phyloP scores from a whole-genome alignment of 2,888 invertebrate genomes.

The Lasius platythorax region DNA sequence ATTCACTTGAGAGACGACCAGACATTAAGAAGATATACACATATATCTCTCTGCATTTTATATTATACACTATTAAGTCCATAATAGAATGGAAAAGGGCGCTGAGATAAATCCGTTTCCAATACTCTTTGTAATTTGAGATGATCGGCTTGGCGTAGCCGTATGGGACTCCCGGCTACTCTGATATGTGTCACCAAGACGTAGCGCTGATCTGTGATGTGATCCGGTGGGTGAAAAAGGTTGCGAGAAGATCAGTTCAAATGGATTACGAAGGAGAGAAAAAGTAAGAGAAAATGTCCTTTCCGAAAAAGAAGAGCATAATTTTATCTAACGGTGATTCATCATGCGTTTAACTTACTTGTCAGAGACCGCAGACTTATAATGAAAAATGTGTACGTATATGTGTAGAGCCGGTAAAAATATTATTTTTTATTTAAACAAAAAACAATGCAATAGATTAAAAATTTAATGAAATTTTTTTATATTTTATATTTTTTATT shows the following conservation, averaged over 20 bases:
- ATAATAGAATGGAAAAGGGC: conserved; percentile 71
- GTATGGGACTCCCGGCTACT: conserved; percentile 65
- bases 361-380: conserved; percentile 13
- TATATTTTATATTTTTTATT: background rate
- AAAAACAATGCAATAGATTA: background rate
- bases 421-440: background rate
- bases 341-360: conserved; percentile 27
- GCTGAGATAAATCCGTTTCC: conserved; percentile 83
- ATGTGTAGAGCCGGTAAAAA: background rate
- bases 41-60: conserved; percentile 42
- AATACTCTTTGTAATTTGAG: conserved; percentile 86
- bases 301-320: conserved; percentile 45
- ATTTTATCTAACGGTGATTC: conserved; percentile 32
- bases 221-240: conserved; percentile 69
- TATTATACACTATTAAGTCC: conserved; percentile 63
- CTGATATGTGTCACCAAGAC: conserved; percentile 72
- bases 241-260: conserved; percentile 66
- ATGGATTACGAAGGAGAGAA: conserved; percentile 69
- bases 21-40: conserved; percentile 8
- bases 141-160: conserved; percentile 83
- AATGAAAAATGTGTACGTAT: background rate
- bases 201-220: conserved; percentile 69
- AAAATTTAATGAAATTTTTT: background rate
- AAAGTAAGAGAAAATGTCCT: conserved; percentile 63
- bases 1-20: background rate